Base-by-base conservation (phyloP, 2,113 vertebrate species). In the Pycnonotus jocosus region DNA sequence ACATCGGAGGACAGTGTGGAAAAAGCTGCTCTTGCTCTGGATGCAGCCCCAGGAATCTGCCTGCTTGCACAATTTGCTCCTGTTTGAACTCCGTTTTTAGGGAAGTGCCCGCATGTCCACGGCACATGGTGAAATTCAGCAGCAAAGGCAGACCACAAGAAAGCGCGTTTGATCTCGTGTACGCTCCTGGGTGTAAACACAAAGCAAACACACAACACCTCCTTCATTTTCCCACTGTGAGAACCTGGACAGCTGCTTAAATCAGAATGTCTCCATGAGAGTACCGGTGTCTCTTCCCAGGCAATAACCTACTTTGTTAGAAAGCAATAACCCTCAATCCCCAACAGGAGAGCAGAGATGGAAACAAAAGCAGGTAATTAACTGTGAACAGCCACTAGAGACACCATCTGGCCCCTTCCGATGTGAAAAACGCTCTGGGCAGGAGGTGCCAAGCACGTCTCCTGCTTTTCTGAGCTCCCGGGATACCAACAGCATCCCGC, bases 341-440 rank as follows among this genome's bases (percentile, higher is more conserved):
- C 56, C 33, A 24, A 12, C 44, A 3, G 2, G 37, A 78, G 42
- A 35, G 81, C 72, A 66, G 73, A 81, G 60, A 51, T 7, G 28
- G 84, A 76, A 91, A 95, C 87, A 93, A 96, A 92, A 56, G 65
- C 69, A 71, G 56, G 77, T 88, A 94, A 96, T 95, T 91, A 96
- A 81, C 56, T 51, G 42, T 4, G 24, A 91, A 48, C 60, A 62
- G 45, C 0, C 2, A 22, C 62, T 74, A 58, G 65, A 82, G 69
- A 74, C 72, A 73, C 91, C 91, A 91, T 74, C 90, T 84, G 93
- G 92, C 57, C 70, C 90, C 22, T 91, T 84, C 47, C 17, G 51
- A 87, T 51, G 78, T 56, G 77, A 91, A 78, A 92, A 96, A 61
- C 2, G 12, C 57, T 64, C 56, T 0, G 10, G 44, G 27, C 53